Conservation (phyloP, 2,113 vertebrate species). For the Pantherophis guttatus region DNA sequence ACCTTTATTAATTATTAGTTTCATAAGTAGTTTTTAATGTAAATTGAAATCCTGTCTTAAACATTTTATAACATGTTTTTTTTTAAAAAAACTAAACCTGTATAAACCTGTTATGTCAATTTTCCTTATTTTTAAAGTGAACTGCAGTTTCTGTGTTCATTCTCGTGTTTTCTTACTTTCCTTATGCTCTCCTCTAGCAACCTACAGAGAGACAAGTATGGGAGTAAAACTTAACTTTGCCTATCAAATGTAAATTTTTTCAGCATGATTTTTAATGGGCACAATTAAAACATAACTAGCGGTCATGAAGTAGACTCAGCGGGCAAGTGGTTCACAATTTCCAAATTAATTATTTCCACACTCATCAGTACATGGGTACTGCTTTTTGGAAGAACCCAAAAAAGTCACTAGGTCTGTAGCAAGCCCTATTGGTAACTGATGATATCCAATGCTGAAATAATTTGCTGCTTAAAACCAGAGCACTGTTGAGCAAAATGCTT, state of each 20-base stretch:
- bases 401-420: constrained; percentile 70
- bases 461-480: constrained; percentile 75
- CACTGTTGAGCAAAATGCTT: constrained; percentile 68
- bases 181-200: constrained; percentile 98
- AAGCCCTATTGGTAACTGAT: constrained; percentile 66
- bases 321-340: constrained; percentile 98
- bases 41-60: constrained; percentile 46
- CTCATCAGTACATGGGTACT: constrained; percentile 67
- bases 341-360: constrained; percentile 70
- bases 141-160: constrained; percentile 84
- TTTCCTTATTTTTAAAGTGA: constrained; percentile 65
- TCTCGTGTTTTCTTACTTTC: constrained; percentile 88
- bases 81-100: constrained; percentile 46
- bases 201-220: constrained; percentile 99
- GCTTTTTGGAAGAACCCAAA: constrained; percentile 53
- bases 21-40: constrained; percentile 55
- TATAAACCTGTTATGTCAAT: constrained; percentile 59
- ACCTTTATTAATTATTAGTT: constrained; percentile 50
- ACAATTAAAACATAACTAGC: constrained; percentile 94
- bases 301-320: constrained; percentile 94
- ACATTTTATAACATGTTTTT: constrained; percentile 37
- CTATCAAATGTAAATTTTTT: constrained; percentile 99
- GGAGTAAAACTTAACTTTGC: constrained; percentile 99
- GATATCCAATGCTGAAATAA: constrained; percentile 79
- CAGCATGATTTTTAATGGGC: constrained; percentile 97